phyloP scores from a whole-genome alignment of 2,113 vertebrate species.

The Zingel zingel region DNA sequence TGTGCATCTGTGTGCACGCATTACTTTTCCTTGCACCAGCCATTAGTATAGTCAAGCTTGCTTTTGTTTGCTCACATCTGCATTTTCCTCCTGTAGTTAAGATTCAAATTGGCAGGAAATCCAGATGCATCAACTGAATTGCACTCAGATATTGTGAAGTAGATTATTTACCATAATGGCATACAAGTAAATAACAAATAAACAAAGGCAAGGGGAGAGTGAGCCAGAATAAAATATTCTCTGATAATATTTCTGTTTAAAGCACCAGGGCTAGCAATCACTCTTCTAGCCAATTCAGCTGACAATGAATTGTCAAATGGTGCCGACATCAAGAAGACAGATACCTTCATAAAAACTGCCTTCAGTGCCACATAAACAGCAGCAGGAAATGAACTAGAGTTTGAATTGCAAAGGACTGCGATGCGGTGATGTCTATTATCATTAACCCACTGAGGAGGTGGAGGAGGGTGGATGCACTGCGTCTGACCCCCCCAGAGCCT shows the following conservation, averaged over 20 bases:
- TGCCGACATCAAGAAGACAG: conserved; percentile 54
- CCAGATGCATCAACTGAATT: conserved; percentile 28
- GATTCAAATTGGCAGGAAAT: conserved; percentile 42
- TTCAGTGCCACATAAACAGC: conserved; percentile 54
- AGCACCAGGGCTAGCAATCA: conserved; percentile 40
- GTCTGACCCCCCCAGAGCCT: neutral
- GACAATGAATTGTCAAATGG: conserved; percentile 64
- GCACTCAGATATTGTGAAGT: conserved; percentile 31
- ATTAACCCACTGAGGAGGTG: conserved; percentile 32
- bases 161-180: conserved; percentile 46
- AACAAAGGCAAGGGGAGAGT: conserved; percentile 32
- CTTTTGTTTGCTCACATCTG: conserved; percentile 45
- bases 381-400: conserved; percentile 52
- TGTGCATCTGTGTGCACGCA: neutral
- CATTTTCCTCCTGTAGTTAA: conserved; percentile 31
- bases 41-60: conserved; percentile 11
- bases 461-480: conserved; percentile 3
- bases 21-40: neutral
- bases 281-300: conserved; percentile 55
- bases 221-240: conserved; percentile 12
- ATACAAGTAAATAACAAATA: conserved; percentile 39
- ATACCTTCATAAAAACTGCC: conserved; percentile 62
- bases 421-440: conserved; percentile 34
- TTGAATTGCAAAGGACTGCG: conserved; percentile 47
- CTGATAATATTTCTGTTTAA: conserved; percentile 39